phyloP scores from a whole-genome alignment of 2,113 vertebrate species.

The Athene cunicularia region DNA sequence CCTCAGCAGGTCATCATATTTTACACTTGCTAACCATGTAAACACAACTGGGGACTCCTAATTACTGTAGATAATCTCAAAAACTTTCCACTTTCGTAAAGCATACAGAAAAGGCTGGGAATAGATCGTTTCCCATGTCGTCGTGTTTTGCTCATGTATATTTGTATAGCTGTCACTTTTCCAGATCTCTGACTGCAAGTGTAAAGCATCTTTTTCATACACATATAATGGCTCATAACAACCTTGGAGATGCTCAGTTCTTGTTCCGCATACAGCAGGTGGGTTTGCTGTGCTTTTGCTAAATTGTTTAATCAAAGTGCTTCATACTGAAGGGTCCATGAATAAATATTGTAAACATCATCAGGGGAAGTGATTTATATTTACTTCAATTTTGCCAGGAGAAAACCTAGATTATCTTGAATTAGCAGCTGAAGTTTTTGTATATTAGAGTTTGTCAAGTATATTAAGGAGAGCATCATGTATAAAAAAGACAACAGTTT shows the following conservation, averaged over 20 bases:
- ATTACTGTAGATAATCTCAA: slow-evolving; percentile 70
- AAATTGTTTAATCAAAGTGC: slow-evolving; percentile 70
- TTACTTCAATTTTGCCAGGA: slow-evolving; percentile 48
- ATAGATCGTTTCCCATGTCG: not conserved
- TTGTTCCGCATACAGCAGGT: slow-evolving; percentile 53
- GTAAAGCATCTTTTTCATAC: slow-evolving; percentile 39
- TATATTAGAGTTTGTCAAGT: not conserved
- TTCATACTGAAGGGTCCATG: slow-evolving; percentile 65
- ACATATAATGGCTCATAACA: slow-evolving; percentile 10
- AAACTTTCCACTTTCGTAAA: slow-evolving; percentile 57
- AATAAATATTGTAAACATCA: slow-evolving; percentile 68
- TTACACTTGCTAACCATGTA: slow-evolving; percentile 74
- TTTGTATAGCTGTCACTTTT: slow-evolving; percentile 57
- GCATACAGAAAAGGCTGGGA: slow-evolving; percentile 46
- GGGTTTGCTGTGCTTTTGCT: slow-evolving; percentile 64
- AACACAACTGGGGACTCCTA: slow-evolving; percentile 70
- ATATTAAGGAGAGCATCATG: not conserved
- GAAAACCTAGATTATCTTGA: slow-evolving; percentile 55
- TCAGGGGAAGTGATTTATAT: slow-evolving; percentile 58
- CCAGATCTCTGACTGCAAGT: slow-evolving; percentile 35
- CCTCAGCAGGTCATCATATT: slow-evolving; percentile 72
- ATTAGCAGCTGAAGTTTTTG: slow-evolving; percentile 33
- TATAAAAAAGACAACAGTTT: not conserved
- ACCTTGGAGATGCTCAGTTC: slow-evolving; percentile 47
- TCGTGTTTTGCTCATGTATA: slow-evolving; percentile 27